Base-by-base conservation (phyloP, 2,113 vertebrate species). In the Pluvialis apricaria region DNA sequence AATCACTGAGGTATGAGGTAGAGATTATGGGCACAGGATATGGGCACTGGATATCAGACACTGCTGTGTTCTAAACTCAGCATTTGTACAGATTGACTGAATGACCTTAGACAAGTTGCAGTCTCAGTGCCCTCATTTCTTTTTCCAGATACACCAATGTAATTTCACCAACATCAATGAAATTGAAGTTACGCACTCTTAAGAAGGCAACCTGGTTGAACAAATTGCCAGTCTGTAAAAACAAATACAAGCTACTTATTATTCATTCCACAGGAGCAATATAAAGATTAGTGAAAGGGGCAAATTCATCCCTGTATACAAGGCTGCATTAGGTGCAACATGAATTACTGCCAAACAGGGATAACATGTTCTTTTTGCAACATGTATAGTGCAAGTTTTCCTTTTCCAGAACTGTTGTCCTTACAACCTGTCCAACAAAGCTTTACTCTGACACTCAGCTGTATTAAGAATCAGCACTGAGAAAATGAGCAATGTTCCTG, bases 1-100 rank as follows among this genome's bases (percentile, higher is more conserved):
- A 95, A 80, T 82, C 92, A 73, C 66, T 77, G 54, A 91, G n/a
- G 54, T 76, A 92, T 91, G 86, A 94, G 54, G 57, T 18, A 70
- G 54, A 94, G 58, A 84, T 96, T 77, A 77, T 9, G 13, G 22
- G 62, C 28, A 90, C 69, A 84, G 80, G 64, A 79, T 34, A 70
- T 7, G 24, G 65, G 45, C 38, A 55, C 65, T 61, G 21, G 60
- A 57, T 57, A 84, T 72, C 57, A 82, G 81, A 77, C 64, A 68
- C 45, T 66, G 54, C 82, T 88, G 18, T 52, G 55, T 79, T 91
- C 88, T 93, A 88, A 90, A 75, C 72, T 70, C 92, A 62, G 91
- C 65, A 58, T 83, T 85, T 85, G 55, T 45, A 80, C 62, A 82
- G 57, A 69, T 19, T 62, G 83, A 86, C 72, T 66, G 47, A 80